Conservation (phyloP, 2,113 vertebrate species). For the Cyprinus carpio region DNA sequence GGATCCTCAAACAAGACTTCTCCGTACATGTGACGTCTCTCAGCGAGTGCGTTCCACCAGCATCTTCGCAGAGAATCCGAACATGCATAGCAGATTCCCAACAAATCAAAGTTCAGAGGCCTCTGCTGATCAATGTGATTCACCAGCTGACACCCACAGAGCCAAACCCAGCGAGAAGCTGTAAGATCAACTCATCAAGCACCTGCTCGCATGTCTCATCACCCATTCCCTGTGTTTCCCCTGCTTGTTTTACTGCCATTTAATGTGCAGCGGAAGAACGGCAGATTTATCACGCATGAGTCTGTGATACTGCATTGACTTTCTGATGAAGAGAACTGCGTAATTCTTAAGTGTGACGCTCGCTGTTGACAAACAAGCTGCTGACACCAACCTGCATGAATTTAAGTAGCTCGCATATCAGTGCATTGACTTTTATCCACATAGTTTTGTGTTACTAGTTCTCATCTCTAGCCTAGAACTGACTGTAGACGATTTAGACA, state of each 20-base stretch:
- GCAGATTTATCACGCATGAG: slow-evolving; percentile 31
- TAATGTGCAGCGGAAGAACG: slow-evolving; percentile 25
- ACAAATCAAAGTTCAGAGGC: slow-evolving; percentile 50
- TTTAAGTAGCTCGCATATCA: neutral
- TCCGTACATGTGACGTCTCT: neutral
- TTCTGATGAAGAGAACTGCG: neutral
- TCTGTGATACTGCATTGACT: slow-evolving; percentile 7
- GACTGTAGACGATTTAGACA: neutral
- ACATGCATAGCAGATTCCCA: neutral
- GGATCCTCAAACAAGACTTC: neutral
- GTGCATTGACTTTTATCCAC: neutral
- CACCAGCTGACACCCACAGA: slow-evolving; percentile 27
- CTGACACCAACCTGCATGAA: neutral
- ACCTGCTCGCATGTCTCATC: slow-evolving; percentile 43
- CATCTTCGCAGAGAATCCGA: neutral
- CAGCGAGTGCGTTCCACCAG: neutral
- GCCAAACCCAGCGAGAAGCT: slow-evolving; percentile 25
- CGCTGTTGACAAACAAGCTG: neutral
- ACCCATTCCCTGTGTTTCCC: slow-evolving; percentile 36
- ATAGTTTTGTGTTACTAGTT: neutral
- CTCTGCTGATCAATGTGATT: slow-evolving; percentile 49
- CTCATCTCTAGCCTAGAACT: neutral
- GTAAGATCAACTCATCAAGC: slow-evolving; percentile 53
- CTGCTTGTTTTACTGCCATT: slow-evolving; percentile 38
- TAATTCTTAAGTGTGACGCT: neutral